Base-by-base conservation (phyloP, 2,888 invertebrate genomes). In the Criorhina ranunculi region DNA sequence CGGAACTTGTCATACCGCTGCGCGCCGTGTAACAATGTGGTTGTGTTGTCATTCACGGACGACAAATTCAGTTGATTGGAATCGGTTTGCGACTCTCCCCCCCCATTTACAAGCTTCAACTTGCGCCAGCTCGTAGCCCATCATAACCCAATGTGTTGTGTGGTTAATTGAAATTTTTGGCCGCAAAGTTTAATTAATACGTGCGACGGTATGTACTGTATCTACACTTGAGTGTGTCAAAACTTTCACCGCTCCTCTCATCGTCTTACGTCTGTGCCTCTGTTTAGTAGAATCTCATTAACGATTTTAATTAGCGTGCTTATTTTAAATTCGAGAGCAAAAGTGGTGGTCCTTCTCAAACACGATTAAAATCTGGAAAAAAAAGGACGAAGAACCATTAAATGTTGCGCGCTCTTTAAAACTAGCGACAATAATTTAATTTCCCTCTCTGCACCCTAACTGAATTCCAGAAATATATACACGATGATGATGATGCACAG, bases 391-490 rank as follows among this genome's bases (percentile, higher is more conserved):
- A 44, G 12, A 24, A 3, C 24, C 24, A 24, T 24, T 24, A 24
- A 24, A 24, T 24, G 24, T 24, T 24, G 24, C 24, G 24, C 24
- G 24, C 24, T 24, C 24, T 8, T 42, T 42, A 53, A 29, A 37
- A 51, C 24, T 64, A 35, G 35, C 37, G 5, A n/a, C 35, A 37
- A 37, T 37, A 66, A 66, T 66, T 66, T 40, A 51, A 51, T 66
- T 51, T 51, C 29, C 49, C n/a, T 11, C 24, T 24, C 24, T 3
- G 4, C 24, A n/a, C n/a, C n/a, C n/a, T n/a, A 66, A 51, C 51
- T 51, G 40, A 51, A 51, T 40, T 37, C 29, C 19, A 24, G 37
- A 15, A 40, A 37, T 11, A 66, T 19, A 66, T 19, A 59, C 24
- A 66, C 24, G 51, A 37, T 40, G 51, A 29, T 37, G 66, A 37